Evolutionary conservation across 2,888 invertebrate genomes (phyloP), one percentile per base, ranked within the genome.

Genomic region (Thyatira batis): DNA sequence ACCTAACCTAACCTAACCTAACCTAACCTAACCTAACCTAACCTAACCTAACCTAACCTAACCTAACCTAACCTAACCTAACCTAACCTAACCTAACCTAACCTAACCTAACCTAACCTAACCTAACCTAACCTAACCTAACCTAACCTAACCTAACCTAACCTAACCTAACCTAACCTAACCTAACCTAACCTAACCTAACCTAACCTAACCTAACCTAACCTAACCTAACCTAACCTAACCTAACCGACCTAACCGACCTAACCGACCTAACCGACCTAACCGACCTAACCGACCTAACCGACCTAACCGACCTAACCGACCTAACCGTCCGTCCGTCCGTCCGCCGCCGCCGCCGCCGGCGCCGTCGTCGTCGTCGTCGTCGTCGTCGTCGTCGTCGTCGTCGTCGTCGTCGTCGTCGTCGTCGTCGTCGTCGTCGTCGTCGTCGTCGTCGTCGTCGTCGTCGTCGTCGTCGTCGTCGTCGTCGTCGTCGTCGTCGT

Each of bases 241-340:
- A 51, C 45, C 45, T 51, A 45, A 51, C 51, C 45, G 45, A 51
- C 51, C 51, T 51, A 51, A 51, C 51, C 51, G 45, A 51, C 51
- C 51, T 51, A 51, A 52, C 52, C 52, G 48, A 52, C 52, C 52
- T 52, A 52, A 52, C 52, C 52, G 48, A 52, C 52, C 52, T 52
- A 52, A 52, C 52, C 52, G 48, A 52, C 52, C 52, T 52, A 52
- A 52, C 52, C 52, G 33, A 50, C 33, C 50, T 46, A 30, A 30
- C 30, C 30, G 11, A 30, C 30, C 30, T n/a, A 30, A 30, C 30
- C 30, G 13, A 11, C 9, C 33, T 13, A 11, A 6, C 33, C 11
- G 11, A 6, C 33, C n/a, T 11, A 11, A 11, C 11, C 9, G 11
- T 13, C 33, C 33, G 13, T n/a, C n/a, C n/a, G n/a, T n/a, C n/a